phyloP scores from a whole-genome alignment of 2,797 vertebrate genomes.

The Myiotriccus ornatus region DNA sequence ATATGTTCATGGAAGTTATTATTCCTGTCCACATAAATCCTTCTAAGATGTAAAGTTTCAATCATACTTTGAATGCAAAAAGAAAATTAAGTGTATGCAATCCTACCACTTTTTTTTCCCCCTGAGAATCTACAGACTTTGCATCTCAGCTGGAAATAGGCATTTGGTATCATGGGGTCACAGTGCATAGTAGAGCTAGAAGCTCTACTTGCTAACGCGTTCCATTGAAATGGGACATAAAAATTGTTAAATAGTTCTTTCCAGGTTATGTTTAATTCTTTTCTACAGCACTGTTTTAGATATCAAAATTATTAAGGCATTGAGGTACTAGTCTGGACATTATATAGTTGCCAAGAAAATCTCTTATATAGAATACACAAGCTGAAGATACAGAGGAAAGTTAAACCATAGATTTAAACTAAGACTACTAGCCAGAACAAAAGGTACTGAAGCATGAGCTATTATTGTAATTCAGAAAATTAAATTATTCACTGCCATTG shows the following conservation, averaged over 20 bases:
- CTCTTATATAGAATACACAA: not conserved
- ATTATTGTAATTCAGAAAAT: not conserved
- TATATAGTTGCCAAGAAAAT: not conserved
- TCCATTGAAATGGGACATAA: not conserved
- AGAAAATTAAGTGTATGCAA: not conserved
- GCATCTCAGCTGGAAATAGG: not conserved
- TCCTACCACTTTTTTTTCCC: not conserved
- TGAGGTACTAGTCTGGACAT: not conserved
- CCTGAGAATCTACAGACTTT: not conserved
- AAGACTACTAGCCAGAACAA: not conserved
- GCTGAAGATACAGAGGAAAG: not conserved
- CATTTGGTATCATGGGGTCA: not conserved
- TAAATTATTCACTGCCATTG: not conserved
- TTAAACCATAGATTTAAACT: not conserved
- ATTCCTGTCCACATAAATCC: not conserved
- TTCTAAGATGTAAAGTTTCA: not conserved
- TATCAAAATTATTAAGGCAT: not conserved
- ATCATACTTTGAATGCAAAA: not conserved
- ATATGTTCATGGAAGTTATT: not conserved
- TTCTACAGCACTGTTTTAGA: not conserved
- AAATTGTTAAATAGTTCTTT: not conserved
- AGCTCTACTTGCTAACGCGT: not conserved
- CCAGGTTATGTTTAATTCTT: not conserved
- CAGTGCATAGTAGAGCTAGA: not conserved
- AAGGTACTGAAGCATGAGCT: not conserved